Conservation (phyloP, 2,797 vertebrate genomes). For the Cossypha polioptera region DNA sequence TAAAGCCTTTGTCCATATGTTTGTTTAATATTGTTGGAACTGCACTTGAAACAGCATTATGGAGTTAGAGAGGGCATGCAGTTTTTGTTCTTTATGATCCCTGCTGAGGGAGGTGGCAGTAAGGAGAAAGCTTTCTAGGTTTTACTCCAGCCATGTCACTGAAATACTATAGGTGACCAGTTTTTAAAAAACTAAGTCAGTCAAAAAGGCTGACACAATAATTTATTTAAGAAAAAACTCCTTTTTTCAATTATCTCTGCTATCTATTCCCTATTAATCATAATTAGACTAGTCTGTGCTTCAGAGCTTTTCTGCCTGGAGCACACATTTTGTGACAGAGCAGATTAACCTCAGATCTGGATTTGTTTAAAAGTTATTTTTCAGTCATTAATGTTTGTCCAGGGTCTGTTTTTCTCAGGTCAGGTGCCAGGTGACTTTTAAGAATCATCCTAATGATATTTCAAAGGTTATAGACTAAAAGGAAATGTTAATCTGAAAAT, state of each 20-base stretch:
- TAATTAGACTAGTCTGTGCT: background rate
- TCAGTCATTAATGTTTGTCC: background rate
- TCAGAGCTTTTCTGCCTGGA: background rate
- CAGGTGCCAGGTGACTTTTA: background rate
- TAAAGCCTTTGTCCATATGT: background rate
- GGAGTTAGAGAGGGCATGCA: background rate
- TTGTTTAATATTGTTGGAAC: background rate
- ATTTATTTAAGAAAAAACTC: background rate
- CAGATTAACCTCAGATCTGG: background rate
- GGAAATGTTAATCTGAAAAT: background rate
- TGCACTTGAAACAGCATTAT: background rate
- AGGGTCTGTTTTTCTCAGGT: background rate
- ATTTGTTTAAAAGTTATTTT: background rate
- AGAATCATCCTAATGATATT: background rate
- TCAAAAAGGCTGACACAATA: background rate
- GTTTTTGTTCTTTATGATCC: background rate
- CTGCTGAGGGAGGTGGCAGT: background rate
- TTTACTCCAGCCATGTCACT: no score
- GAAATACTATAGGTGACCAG: no score
- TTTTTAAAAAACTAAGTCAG: background rate
- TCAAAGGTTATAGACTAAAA: background rate
- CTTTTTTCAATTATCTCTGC: background rate
- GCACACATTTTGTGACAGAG: background rate
- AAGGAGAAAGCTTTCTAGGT: background rate
- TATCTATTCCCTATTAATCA: background rate